Evolutionary conservation across 2,797 vertebrate species (phyloP).

Genomic region (Loriculus beryllinus): DNA sequence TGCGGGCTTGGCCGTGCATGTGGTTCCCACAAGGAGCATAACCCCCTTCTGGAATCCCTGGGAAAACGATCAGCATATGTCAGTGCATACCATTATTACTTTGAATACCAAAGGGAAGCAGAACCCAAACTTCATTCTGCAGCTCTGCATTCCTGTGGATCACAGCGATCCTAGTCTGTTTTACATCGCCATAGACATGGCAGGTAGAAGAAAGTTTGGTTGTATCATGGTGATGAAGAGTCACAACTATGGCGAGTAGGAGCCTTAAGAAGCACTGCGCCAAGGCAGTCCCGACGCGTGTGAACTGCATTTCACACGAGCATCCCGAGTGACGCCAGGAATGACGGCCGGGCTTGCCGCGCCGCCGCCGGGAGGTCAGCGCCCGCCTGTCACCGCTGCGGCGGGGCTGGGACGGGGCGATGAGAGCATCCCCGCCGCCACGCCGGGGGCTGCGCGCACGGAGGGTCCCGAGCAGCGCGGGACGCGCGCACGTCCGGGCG

Average conservation of each 20-base stretch:
- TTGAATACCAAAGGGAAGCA: neutral
- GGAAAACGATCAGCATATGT: rapidly evolving
- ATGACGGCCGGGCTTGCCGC: neutral
- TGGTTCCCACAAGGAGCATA: neutral
- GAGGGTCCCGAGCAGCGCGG: neutral
- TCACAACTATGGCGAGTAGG: neutral
- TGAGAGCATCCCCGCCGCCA: too few relatives aligned
- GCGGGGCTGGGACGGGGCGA: neutral
- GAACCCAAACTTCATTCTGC: neutral
- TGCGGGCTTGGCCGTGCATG: neutral
- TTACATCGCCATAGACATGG: rapidly evolving
- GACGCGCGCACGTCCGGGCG: too few relatives aligned
- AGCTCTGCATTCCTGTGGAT: neutral
- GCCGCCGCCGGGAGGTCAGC: neutral
- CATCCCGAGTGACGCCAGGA: neutral
- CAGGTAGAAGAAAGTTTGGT: neutral
- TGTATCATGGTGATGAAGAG: neutral
- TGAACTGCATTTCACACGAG: neutral
- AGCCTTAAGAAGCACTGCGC: neutral
- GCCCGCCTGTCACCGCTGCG: neutral
- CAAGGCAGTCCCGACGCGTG: neutral
- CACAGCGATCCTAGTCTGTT: neutral
- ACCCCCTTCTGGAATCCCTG: neutral
- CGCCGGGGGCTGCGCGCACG: neutral
- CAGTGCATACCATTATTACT: neutral